Base-by-base conservation (phyloP, 2,888 invertebrate species). In the Nematopogon swammerdamellus region DNA sequence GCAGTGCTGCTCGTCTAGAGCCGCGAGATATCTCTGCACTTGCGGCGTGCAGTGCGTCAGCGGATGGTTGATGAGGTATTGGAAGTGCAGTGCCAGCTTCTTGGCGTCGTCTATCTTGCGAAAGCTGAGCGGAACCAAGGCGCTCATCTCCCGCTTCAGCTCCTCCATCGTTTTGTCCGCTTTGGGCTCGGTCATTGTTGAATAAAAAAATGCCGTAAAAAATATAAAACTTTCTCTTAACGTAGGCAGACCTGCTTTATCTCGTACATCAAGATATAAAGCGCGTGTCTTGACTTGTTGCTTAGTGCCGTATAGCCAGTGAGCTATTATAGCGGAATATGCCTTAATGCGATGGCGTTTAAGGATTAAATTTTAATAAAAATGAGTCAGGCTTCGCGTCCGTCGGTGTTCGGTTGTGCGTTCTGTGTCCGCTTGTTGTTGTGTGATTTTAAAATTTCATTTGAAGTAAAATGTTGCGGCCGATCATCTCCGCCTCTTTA, bases 51-150 rank as follows among this genome's bases (percentile, higher is more conserved):
- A 59, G 49, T 68, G 68, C 8, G 79, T 68, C 14, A 62, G 14
- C 0, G 74, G 73, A 44, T 79, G 70, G 47, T 70, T 67, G 2
- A 70, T 63, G 3, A 77, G 63, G 2, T 67, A 64, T 2, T 59
- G 60, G 54, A 79, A 74, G 47, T 79, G 79, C 3, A 60, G 62
- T 1, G 70, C 72, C 2, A 79, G 60, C n/a, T 67, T 61, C 51
- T 69, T 76, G 1, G 76, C 61, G 0, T 79, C 79, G 2, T 76
- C 74, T 0, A 71, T 46, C 53, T 70, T 75, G 6, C 77, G 64
- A 54, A 79, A 79, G 0, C 77, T 72, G 11, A 79, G 58, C 0
- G 79, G 65, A 10, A 67, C 67, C 46, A 79, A 55, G 19, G 72
- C 67, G 18, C 68, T 60, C 55, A 72, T 63, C 10, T 61, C 56